A percentile compares a stretch with the other conserved stretches of the same genome.
These are phyloP conservation scores for Chromobotia macracanthus DNA, from an alignment of 2,797 vertebrate species.

Conservation along the genomic window DNA sequence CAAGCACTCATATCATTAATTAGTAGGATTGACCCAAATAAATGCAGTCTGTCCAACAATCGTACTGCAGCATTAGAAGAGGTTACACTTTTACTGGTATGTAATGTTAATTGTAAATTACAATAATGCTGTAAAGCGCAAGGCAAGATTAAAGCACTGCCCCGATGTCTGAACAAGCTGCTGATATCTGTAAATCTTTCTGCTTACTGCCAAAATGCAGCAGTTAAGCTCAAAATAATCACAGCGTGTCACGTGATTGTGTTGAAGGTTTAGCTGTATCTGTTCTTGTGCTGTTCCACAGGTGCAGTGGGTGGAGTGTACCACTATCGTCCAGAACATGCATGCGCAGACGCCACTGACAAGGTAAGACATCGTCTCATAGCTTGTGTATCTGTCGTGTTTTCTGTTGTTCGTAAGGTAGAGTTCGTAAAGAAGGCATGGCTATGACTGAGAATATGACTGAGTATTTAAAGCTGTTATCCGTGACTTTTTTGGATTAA, in stretches of 20 bases:
- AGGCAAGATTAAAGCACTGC: slow-evolving; percentile 35
- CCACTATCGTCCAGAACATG: slow-evolving; percentile 90
- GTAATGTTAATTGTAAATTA: slow-evolving; percentile 8
- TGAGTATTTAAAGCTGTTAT: too few relatives aligned
- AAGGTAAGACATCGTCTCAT: slow-evolving; percentile 81
- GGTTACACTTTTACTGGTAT: neutral
- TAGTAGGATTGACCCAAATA: slow-evolving; percentile 6
- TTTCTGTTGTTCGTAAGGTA: neutral
- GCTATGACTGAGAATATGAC: neutral
- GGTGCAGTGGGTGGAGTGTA: slow-evolving; percentile 88
- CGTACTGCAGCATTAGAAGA: neutral
- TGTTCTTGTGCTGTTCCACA: slow-evolving; percentile 57
- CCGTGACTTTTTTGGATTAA: too few relatives aligned
- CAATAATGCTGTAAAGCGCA: slow-evolving; percentile 8
- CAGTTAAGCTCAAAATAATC: slow-evolving; percentile 22
- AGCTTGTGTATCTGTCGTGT: neutral
- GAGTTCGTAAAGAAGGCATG: too few relatives aligned
- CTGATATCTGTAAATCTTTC: slow-evolving; percentile 25
- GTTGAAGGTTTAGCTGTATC: slow-evolving; percentile 6
- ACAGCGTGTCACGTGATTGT: slow-evolving; percentile 16
- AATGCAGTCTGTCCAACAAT: neutral
- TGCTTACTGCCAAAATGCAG: slow-evolving; percentile 24
- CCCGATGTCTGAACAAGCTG: slow-evolving; percentile 44
- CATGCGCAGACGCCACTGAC: slow-evolving; percentile 90
- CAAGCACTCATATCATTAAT: neutral